phyloP scores from a whole-genome alignment of 1,140 invertebrate species.

The Drosophila bifasciata region DNA sequence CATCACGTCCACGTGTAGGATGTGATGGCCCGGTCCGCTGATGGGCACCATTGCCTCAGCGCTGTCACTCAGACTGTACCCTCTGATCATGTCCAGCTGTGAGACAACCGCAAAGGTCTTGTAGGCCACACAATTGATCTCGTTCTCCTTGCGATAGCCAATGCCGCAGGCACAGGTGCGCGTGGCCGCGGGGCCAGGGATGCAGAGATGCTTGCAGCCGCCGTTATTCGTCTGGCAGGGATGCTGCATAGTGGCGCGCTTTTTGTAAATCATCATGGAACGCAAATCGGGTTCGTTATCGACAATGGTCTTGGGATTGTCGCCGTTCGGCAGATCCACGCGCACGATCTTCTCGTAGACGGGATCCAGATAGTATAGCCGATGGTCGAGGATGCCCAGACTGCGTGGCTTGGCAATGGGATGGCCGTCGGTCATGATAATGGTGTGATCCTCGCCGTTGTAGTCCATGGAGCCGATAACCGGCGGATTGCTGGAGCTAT shows the following conservation, averaged over 20 bases:
- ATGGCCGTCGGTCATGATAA: slow-evolving; percentile 88
- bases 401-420: slow-evolving; percentile 92
- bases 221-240: slow-evolving; percentile 95
- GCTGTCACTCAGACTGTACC: slow-evolving; percentile 93
- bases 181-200: slow-evolving; percentile 89
- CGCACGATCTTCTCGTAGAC: slow-evolving; percentile 94
- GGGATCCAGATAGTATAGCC: slow-evolving; percentile 95
- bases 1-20: slow-evolving; percentile 95
- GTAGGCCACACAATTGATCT: slow-evolving; percentile 91
- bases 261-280: slow-evolving; percentile 94
- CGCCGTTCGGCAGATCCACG: slow-evolving; percentile 92
- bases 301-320: slow-evolving; percentile 90
- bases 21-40: slow-evolving; percentile 93
- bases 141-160: slow-evolving; percentile 92
- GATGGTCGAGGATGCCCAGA: slow-evolving; percentile 92
- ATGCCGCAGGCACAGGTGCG: slow-evolving; percentile 94
- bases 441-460: slow-evolving; percentile 89
- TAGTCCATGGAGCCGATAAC: slow-evolving; percentile 90
- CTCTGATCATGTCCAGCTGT: slow-evolving; percentile 93
- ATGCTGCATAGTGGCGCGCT: slow-evolving; percentile 91
- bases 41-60: slow-evolving; percentile 97
- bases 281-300: slow-evolving; percentile 95
- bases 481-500: slow-evolving; percentile 91
- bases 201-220: slow-evolving; percentile 96
- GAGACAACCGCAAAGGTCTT: slow-evolving; percentile 96